Conservation (phyloP, 1,140 invertebrate species). For the Ditylenchus dipsaci region DNA sequence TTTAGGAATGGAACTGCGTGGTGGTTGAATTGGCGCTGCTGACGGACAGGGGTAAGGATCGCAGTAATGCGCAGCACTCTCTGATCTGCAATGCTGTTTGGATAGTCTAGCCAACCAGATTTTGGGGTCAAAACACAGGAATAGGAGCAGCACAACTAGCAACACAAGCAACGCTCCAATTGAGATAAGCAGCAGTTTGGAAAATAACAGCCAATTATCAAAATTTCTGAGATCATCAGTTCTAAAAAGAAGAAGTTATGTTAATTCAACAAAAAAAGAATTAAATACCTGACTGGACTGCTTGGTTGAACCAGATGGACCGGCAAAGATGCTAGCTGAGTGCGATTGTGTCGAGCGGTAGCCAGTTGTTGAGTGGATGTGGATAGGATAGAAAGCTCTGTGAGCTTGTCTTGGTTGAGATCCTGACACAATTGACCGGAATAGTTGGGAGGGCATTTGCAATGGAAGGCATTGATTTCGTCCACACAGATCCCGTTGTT, state of each 20-base stretch:
- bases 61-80: no score
- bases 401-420: background rate
- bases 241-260: background rate
- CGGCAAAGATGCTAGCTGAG: no score
- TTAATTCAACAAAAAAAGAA: background rate
- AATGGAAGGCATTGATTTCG: conserved; percentile 19
- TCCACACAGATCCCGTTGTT: conserved; percentile 26
- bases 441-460: conserved; percentile 10
- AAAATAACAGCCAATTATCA: background rate
- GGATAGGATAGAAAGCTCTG: no score
- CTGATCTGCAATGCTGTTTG: background rate
- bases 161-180: background rate
- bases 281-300: background rate
- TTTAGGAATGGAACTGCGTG: no score
- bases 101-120: background rate
- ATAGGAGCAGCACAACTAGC: background rate
- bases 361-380: no score
- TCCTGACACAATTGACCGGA: conserved; percentile 15
- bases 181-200: background rate
- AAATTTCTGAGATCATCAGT: background rate
- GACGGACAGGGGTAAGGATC: no score
- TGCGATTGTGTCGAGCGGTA: no score
- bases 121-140: background rate
- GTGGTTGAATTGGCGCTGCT: no score
- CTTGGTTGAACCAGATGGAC: background rate